These are phyloP conservation scores for Menidia menidia DNA, from an alignment of 2,797 vertebrate genomes.

Conservation along the genomic window DNA sequence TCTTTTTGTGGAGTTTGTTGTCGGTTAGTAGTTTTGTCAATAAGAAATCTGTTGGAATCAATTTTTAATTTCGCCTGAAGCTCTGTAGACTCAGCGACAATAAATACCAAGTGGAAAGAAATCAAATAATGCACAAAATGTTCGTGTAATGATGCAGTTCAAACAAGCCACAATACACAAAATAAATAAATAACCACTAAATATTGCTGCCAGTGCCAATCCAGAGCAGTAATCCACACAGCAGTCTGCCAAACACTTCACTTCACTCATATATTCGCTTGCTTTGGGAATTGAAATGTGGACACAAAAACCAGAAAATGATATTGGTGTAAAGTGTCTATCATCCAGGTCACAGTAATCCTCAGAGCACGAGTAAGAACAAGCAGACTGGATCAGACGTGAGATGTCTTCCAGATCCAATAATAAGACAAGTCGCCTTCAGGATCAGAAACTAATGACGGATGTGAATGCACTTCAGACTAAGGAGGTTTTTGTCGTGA, in stretches of 20 bases:
- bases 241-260: slow-evolving; percentile 3
- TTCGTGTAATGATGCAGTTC: too few relatives aligned
- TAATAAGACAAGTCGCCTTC: too few relatives aligned
- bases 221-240: slow-evolving; percentile 11
- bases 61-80: not conserved
- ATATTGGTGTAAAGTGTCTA: too few relatives aligned
- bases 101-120: too few relatives aligned
- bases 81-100: not conserved
- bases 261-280: slow-evolving; percentile 15
- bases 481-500: too few relatives aligned
- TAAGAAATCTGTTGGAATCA: not conserved
- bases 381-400: too few relatives aligned
- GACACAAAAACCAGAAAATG: slow-evolving; percentile 11
- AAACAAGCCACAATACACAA: not conserved
- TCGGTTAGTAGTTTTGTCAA: not conserved
- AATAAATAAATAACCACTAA: not conserved
- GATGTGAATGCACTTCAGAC: too few relatives aligned
- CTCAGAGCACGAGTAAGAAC: too few relatives aligned
- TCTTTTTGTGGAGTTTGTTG: not conserved
- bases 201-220: slow-evolving; percentile 7
- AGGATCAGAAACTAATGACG: too few relatives aligned
- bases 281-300: slow-evolving; percentile 5
- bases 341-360: too few relatives aligned
- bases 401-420: too few relatives aligned
- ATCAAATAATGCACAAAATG: too few relatives aligned